phyloP scores from a whole-genome alignment of 2,797 vertebrate genomes.

The Peromyscus attwateri region DNA sequence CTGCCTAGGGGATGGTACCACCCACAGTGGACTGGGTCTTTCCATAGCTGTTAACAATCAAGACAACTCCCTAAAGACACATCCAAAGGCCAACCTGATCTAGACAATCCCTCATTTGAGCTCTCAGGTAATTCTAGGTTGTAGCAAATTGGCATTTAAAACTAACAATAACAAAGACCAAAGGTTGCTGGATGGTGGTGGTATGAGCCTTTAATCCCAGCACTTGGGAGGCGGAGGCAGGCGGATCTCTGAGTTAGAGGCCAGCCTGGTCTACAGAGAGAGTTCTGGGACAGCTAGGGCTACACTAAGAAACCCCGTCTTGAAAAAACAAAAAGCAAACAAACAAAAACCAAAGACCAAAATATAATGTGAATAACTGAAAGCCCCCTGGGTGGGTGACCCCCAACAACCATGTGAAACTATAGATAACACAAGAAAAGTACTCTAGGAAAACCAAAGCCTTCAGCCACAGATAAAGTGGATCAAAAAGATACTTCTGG shows the following conservation, averaged over 20 bases:
- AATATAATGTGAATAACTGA: background rate
- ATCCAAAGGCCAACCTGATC: background rate
- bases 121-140: background rate
- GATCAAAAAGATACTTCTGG: background rate
- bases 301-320: background rate
- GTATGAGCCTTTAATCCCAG: background rate
- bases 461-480: background rate
- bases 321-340: background rate
- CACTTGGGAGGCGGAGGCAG: background rate
- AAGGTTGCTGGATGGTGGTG: background rate
- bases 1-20: background rate
- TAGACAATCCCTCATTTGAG: background rate
- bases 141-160: background rate
- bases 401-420: background rate
- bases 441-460: conserved; percentile 32
- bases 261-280: background rate
- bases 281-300: background rate
- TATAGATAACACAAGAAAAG: background rate
- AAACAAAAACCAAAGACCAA: background rate
- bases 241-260: background rate
- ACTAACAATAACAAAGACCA: background rate
- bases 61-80: background rate
- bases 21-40: background rate
- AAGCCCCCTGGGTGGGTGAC: background rate
- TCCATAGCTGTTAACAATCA: background rate